phyloP scores from a whole-genome alignment of 1,140 invertebrate genomes.

The Leptinotarsa defecta region DNA sequence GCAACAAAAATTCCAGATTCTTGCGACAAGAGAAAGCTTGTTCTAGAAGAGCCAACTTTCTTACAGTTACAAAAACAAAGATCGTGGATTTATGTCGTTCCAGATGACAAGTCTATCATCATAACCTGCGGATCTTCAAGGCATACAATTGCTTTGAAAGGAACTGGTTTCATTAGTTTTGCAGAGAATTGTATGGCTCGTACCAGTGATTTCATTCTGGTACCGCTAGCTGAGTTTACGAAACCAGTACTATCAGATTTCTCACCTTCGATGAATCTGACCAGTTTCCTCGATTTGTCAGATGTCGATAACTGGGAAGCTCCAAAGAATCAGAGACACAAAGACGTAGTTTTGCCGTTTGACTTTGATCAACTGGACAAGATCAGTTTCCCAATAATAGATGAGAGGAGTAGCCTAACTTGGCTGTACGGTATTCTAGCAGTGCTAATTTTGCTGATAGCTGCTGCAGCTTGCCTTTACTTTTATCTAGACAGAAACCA shows the following conservation, averaged over 20 bases:
- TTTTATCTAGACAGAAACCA: too few relatives aligned
- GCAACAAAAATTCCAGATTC: constrained; percentile 1
- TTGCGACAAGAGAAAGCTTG: constrained; percentile 2
- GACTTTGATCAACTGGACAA: background rate
- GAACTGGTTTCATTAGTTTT: constrained; percentile 13
- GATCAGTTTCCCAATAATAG: background rate
- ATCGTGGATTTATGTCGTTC: constrained; percentile 10
- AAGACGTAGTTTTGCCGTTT: background rate
- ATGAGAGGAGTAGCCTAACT: background rate
- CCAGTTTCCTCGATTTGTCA: background rate
- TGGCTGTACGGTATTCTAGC: background rate
- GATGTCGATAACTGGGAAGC: background rate
- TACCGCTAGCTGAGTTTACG: background rate
- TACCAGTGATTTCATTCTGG: background rate
- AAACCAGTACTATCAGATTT: constrained; percentile 6
- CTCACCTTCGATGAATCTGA: background rate
- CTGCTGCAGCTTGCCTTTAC: background rate
- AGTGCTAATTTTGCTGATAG: background rate
- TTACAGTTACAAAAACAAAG: constrained; percentile 11
- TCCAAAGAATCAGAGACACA: background rate
- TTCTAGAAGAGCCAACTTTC: constrained; percentile 5
- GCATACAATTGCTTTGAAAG: background rate
- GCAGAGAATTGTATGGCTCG: background rate
- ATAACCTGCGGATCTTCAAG: background rate
- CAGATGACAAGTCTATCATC: background rate